Conservation (phyloP, 2,113 vertebrate genomes). For the Rhinolophus ferrumequinum region DNA sequence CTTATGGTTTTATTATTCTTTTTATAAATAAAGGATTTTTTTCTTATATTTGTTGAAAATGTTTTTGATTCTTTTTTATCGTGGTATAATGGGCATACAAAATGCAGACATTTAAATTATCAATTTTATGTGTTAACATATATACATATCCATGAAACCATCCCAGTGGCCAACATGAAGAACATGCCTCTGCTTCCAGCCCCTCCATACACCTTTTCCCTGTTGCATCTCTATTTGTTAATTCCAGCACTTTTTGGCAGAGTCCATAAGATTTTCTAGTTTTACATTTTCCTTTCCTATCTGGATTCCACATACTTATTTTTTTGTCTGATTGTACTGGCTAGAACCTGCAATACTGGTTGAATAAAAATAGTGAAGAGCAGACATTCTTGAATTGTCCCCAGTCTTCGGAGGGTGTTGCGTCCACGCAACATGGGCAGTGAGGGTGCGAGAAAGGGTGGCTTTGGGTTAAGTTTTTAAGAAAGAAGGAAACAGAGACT, state of each 20-base stretch:
- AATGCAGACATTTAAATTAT: background rate
- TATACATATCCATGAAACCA: background rate
- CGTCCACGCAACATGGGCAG: no score
- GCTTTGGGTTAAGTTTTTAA: no score
- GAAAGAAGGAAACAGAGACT: no score
- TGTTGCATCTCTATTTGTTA: background rate
- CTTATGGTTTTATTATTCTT: no score
- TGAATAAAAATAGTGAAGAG: background rate
- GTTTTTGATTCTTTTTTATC: background rate
- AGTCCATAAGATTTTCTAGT: background rate
- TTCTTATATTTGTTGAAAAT: background rate
- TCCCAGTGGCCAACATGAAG: no score
- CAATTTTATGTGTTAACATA: background rate
- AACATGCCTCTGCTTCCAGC: background rate
- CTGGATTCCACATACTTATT: background rate
- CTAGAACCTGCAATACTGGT: no score
- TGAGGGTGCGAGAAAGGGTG: no score
- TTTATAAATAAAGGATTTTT: background rate
- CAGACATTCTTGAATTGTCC: background rate
- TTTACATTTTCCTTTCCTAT: background rate
- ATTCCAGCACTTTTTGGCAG: background rate
- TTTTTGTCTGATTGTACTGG: background rate
- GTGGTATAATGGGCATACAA: background rate
- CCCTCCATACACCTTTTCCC: background rate
- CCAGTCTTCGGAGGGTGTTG: background rate